Evolutionary conservation across 2,888 invertebrate genomes (phyloP).

Genomic region (Anthrax anthrax): DNA sequence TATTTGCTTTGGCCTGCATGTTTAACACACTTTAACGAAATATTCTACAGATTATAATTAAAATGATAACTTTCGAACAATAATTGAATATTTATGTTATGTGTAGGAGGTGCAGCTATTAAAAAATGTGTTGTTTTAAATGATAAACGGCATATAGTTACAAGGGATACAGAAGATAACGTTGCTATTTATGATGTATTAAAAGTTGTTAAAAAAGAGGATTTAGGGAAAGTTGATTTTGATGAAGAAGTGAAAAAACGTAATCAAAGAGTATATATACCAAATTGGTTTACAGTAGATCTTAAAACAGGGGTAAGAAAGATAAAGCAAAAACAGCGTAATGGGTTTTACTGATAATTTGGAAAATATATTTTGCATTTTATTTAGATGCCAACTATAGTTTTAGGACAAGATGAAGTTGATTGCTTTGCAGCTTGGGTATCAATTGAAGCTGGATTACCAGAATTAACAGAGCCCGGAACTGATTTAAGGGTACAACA

Average conservation of each 20-base stretch:
- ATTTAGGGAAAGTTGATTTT: slow-evolving; percentile 80
- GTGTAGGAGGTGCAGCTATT: slow-evolving; percentile 89
- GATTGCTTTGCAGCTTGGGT: slow-evolving; percentile 99
- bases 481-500: slow-evolving; percentile 28
- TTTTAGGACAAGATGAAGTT: slow-evolving; percentile 90
- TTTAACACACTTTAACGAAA: neutral
- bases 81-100: too few relatives aligned
- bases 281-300: slow-evolving; percentile 98
- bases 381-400: slow-evolving; percentile 86
- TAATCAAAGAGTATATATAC: slow-evolving; percentile 88
- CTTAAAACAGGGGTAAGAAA: slow-evolving; percentile 82
- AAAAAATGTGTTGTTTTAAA: slow-evolving; percentile 85
- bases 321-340: too few relatives aligned
- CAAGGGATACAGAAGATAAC: slow-evolving; percentile 84
- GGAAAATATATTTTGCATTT: neutral
- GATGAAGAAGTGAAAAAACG: slow-evolving; percentile 85
- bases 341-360: neutral
- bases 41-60: neutral
- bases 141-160: slow-evolving; percentile 89
- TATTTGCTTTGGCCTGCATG: too few relatives aligned
- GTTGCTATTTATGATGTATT: slow-evolving; percentile 90
- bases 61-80: too few relatives aligned
- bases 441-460: slow-evolving; percentile 87
- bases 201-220: slow-evolving; percentile 75
- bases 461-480: slow-evolving; percentile 41